A percentile compares a stretch with the other conserved stretches of the same genome.
phyloP scores from a whole-genome alignment of 2,797 vertebrate species.

The Mormyrus hasselquistii region DNA sequence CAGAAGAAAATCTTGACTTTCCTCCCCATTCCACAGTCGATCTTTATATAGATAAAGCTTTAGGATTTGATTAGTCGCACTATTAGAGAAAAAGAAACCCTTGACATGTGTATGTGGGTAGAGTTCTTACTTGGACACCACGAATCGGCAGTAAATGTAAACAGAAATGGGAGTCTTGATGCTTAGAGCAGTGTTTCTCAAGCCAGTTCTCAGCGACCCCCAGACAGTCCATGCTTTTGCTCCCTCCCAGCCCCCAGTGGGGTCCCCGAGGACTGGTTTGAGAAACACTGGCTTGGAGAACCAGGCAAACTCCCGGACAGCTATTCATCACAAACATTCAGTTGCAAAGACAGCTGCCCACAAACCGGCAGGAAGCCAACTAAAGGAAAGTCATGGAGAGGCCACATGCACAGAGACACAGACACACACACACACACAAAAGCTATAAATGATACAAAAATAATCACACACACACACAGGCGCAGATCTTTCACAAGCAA shows the following conservation, averaged over 20 bases:
- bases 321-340: constrained; percentile 74
- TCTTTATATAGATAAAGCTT: constrained; percentile 68
- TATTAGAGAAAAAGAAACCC: constrained; percentile 43
- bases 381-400: constrained; percentile 67
- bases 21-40: constrained; percentile 42
- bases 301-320: constrained; percentile 69
- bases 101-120: constrained; percentile 56
- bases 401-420: constrained; percentile 28
- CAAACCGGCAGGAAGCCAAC: constrained; percentile 74
- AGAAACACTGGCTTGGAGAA: constrained; percentile 29
- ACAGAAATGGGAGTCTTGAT: constrained; percentile 52
- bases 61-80: constrained; percentile 65
- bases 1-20: constrained; percentile 49
- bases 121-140: constrained; percentile 58
- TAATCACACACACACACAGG: constrained; percentile 44
- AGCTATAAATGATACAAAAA: constrained; percentile 54
- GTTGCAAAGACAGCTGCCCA: constrained; percentile 76
- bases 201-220: not conserved
- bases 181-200: constrained; percentile 40
- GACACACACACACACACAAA: constrained; percentile 37
- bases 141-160: constrained; percentile 54
- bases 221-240: not conserved
- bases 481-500: constrained; percentile 22
- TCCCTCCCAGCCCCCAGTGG: not conserved
- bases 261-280: not conserved